Evolutionary conservation across 2,113 vertebrate species (phyloP), one percentile per base, ranked within the genome.

Genomic region (Microcebus jonahi): DNA sequence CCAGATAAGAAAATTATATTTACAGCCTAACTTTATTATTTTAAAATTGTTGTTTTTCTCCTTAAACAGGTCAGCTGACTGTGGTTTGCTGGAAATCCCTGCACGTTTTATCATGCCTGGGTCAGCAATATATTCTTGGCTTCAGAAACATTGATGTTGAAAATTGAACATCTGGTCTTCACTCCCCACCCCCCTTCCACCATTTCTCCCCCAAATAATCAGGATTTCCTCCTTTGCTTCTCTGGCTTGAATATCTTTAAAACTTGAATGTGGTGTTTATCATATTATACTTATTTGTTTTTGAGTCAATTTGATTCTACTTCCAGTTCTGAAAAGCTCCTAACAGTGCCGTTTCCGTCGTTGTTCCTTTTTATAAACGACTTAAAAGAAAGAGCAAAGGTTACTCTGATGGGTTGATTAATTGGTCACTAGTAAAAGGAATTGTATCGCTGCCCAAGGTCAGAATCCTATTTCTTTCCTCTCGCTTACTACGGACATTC

Each of bases 81-180:
- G 55, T 73, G 31, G 80, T 76, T 94, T 94, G 79, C 61, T 96
- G 75, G 82, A 86, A 97, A 98, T 96, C 83, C 86, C 93, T 89
- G 59, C 55, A 88, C 95, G 93, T 93, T 94, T 96, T 9, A 90
- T 79, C 94, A 12, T 79, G 93, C 94, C 88, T 86, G 92, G 59
- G 84, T 94, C 97, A 98, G 94, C 68, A 97, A 21, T 55, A 68
- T 96, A 92, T 92, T 92, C 90, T 95, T 97, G 97, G 97, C 93
- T 97, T 97, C 65, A 91, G 82, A 95, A 98, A 97, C 82, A 87
- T 0, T 0, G 0, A 23, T 71, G 59, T 87, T 87, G 94, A 97
- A 96, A 98, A 98, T 5, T 42, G 93, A 98, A 98, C 95, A 84
- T 95, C 96, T 97, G 93, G 79, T 90, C 67, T 94, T 91, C 59